Evolutionary conservation across 2,888 invertebrate genomes (phyloP).

Genomic region (Agrilus biguttatus): DNA sequence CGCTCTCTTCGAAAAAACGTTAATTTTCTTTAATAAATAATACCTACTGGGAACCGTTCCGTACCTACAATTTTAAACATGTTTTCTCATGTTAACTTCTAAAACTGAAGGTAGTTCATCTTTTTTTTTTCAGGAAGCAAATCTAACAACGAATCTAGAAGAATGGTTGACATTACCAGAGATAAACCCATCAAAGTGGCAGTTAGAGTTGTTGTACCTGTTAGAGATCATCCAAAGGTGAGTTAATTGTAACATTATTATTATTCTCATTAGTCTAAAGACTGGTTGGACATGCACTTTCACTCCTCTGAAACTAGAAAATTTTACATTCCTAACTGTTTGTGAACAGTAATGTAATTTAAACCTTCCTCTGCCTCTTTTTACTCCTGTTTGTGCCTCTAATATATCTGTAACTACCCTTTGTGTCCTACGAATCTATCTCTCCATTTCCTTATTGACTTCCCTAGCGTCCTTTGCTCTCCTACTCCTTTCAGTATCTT

Average conservation of each 20-base stretch:
- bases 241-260: slow-evolving; percentile 11
- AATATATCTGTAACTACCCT: too few species aligned
- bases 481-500: too few species aligned
- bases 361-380: too few species aligned
- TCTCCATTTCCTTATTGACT: too few species aligned
- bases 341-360: too few species aligned
- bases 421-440: too few species aligned
- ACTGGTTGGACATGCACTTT: too few species aligned
- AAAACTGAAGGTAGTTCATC: not conserved
- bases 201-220: slow-evolving; percentile 73
- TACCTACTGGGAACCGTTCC: not conserved
- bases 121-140: slow-evolving; percentile 27
- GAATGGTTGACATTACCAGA: slow-evolving; percentile 74
- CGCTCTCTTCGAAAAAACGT: not conserved
- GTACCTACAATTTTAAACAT: not conserved
- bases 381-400: too few species aligned
- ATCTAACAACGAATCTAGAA: slow-evolving; percentile 34
- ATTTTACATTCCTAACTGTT: too few species aligned
- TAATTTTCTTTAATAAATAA: not conserved
- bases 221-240: slow-evolving; percentile 77
- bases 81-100: not conserved
- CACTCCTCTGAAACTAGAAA: too few species aligned
- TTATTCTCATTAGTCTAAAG: too few species aligned
- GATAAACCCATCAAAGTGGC: slow-evolving; percentile 80
- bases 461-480: too few species aligned